phyloP scores from a whole-genome alignment of 2,888 invertebrate species.

The Eristalinus sepulchralis region DNA sequence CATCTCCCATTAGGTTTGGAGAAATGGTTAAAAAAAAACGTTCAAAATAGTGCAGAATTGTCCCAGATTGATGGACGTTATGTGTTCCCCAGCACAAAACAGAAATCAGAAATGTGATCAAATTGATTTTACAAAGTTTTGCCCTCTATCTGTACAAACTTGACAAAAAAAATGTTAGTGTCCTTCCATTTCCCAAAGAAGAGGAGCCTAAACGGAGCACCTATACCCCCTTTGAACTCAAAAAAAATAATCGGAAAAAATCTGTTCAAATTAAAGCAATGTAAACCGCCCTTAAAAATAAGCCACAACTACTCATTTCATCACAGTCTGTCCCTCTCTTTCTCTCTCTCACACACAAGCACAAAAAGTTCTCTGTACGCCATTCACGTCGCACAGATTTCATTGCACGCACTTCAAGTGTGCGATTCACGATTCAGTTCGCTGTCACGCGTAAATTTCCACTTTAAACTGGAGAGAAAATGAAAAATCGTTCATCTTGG shows the following conservation, averaged over 20 bases:
- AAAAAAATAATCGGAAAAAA: not conserved
- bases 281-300: not conserved
- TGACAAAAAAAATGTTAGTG: too few relatives aligned
- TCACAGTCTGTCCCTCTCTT: not conserved
- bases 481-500: not conserved
- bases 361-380: not conserved
- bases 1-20: too few relatives aligned
- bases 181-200: too few relatives aligned
- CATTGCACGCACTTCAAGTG: not conserved
- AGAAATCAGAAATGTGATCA: too few relatives aligned
- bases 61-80: too few relatives aligned
- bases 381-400: not conserved
- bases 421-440: not conserved
- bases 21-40: too few relatives aligned
- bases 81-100: too few relatives aligned
- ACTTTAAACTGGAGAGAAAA: not conserved
- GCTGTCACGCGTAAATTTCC: not conserved
- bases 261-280: not conserved
- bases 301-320: not conserved
- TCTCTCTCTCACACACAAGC: not conserved
- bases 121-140: too few relatives aligned
- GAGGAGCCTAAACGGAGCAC: too few relatives aligned
- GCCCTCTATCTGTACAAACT: too few relatives aligned
- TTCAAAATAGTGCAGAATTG: too few relatives aligned
- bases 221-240: too few relatives aligned